A percentile compares a stretch with the other conserved stretches of the same genome.
phyloP scores from a whole-genome alignment of 2,797 vertebrate genomes.

The Clamator glandarius region DNA sequence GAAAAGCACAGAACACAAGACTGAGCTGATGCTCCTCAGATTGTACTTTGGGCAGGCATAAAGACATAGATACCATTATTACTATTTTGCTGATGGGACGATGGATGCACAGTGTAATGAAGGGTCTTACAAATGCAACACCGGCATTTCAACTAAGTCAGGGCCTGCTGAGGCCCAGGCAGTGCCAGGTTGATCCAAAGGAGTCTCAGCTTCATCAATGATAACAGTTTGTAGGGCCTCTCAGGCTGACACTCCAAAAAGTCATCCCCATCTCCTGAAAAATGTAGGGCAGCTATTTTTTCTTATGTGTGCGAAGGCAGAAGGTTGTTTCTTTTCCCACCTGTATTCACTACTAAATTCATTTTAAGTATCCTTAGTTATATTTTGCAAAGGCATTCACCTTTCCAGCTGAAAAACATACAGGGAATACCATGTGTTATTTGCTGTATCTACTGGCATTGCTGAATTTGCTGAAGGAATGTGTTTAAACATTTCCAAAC shows the following conservation, averaged over 20 bases:
- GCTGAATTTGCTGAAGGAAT: not conserved
- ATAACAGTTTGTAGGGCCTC: not conserved
- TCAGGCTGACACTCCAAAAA: not conserved
- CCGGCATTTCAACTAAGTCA: not conserved
- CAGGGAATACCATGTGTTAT: not conserved
- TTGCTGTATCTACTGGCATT: not conserved
- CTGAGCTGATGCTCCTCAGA: not conserved
- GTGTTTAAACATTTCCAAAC: slow-evolving; percentile 9
- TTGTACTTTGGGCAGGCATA: not conserved
- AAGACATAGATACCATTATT: not conserved
- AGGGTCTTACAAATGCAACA: not conserved
- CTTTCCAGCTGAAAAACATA: not conserved
- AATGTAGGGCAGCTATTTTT: slow-evolving; percentile 50
- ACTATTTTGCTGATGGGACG: not conserved
- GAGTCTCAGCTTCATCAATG: not conserved
- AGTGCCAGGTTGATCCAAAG: not conserved
- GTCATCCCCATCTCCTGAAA: not conserved
- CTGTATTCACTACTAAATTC: not conserved
- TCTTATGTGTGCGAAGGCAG: not conserved
- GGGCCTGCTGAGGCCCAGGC: not conserved
- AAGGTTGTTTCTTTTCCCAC: not conserved
- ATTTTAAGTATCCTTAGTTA: not conserved
- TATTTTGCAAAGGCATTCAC: not conserved
- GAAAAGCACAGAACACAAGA: not conserved
- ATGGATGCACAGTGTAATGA: not conserved